Conservation (phyloP, 2,113 vertebrate species). For the Excalfactoria chinensis region DNA sequence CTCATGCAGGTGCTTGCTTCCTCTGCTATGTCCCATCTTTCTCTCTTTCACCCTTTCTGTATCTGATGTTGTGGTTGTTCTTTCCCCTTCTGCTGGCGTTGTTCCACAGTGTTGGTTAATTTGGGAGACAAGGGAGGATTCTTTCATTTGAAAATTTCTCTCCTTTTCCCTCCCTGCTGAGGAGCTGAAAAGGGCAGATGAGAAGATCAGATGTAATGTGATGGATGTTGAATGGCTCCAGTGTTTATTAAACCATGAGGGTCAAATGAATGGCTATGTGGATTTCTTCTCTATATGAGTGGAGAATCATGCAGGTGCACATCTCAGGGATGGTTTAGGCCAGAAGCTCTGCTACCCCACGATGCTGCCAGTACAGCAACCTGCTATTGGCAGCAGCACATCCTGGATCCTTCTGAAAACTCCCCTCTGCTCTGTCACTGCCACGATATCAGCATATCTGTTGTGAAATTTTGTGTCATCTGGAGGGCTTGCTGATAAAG, state of each 20-base stretch:
- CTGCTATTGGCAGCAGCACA: accelerated
- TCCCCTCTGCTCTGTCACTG: not conserved
- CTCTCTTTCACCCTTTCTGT: not conserved
- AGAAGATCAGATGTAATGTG: not conserved
- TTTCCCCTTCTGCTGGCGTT: not conserved
- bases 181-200: not conserved
- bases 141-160: not conserved
- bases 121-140: not conserved
- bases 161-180: not conserved
- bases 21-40: not conserved
- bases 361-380: not conserved
- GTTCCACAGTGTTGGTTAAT: not conserved
- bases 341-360: not conserved
- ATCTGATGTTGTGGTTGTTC: not conserved
- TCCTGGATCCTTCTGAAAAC: not conserved
- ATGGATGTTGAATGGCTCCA: not conserved
- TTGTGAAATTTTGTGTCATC: not conserved
- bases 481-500: not conserved
- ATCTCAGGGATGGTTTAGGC: not conserved
- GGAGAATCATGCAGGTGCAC: not conserved
- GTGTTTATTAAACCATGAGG: not conserved
- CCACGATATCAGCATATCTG: not conserved
- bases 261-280: not conserved
- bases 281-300: not conserved
- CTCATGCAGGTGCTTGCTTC: not conserved